phyloP scores from a whole-genome alignment of 1,140 invertebrate genomes.

The Stegodyphus mimosarum region DNA sequence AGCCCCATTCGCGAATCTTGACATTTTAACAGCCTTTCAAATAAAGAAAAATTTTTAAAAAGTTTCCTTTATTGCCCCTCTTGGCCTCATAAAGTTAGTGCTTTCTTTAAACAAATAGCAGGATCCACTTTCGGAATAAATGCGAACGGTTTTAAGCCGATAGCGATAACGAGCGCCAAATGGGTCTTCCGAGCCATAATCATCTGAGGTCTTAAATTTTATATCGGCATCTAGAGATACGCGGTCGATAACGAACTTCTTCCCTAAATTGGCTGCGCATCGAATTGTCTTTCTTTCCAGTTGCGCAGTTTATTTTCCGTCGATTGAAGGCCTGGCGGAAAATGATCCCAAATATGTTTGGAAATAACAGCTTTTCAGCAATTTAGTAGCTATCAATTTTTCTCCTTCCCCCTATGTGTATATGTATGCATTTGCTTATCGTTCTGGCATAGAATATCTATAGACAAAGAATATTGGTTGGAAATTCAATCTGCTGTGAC shows the following conservation, averaged over 20 bases:
- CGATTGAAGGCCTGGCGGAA: too few species aligned
- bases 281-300: neutral
- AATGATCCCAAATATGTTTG: too few species aligned
- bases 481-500: too few species aligned
- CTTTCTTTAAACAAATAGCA: too few species aligned
- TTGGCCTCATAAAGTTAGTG: constrained; percentile 4
- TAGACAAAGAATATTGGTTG: too few species aligned
- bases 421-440: too few species aligned
- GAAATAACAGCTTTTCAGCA: too few species aligned
- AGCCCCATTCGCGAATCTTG: constrained; percentile 15
- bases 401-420: neutral
- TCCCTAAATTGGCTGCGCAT: neutral
- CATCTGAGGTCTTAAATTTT: constrained; percentile 1
- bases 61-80: constrained; percentile 5
- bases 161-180: constrained; percentile 22
- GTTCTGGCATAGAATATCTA: too few species aligned
- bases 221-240: neutral
- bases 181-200: neutral
- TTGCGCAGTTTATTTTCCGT: neutral
- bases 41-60: neutral
- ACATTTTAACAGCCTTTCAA: neutral
- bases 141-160: neutral
- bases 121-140: neutral
- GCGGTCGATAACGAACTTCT: constrained; percentile 13
- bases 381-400: too few species aligned